Conservation (phyloP, 2,888 invertebrate genomes). For the Mesorhabditis spiculigera region DNA sequence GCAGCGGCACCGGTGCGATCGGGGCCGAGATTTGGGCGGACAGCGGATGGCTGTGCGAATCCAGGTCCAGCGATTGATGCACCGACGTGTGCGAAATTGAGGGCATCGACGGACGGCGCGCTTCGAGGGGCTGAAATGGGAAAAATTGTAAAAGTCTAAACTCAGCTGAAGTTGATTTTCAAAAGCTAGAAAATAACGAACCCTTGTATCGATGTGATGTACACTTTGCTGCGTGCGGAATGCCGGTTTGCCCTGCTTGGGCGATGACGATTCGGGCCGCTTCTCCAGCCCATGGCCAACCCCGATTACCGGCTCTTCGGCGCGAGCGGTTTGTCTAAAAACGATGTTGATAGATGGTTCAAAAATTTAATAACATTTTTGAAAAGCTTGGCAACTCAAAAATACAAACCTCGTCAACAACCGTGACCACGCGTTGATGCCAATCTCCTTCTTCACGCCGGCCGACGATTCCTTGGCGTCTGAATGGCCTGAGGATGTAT, state of each 20-base stretch:
- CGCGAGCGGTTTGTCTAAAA: background rate
- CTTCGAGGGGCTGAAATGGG: background rate
- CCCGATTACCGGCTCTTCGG: background rate
- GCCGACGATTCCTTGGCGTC: slow-evolving; percentile 8
- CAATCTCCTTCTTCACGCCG: slow-evolving; percentile 57
- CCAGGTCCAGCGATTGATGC: slow-evolving; percentile 9
- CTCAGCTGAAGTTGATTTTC: too few species aligned
- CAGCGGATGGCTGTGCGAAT: slow-evolving; percentile 52
- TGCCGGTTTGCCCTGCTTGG: slow-evolving; percentile 9
- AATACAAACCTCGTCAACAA: slow-evolving; percentile 50
- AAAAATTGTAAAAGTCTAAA: background rate
- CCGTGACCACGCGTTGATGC: slow-evolving; percentile 63
- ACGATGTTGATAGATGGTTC: background rate
- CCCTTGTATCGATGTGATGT: background rate
- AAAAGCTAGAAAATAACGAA: too few species aligned
- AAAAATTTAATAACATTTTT: background rate
- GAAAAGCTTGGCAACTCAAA: too few species aligned
- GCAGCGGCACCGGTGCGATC: slow-evolving; percentile 15
- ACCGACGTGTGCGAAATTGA: slow-evolving; percentile 13
- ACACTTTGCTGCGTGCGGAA: slow-evolving; percentile 13
- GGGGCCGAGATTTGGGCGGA: slow-evolving; percentile 7
- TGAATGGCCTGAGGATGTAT: slow-evolving; percentile 1
- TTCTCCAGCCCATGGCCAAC: background rate
- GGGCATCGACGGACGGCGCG: background rate
- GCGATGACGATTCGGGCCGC: background rate